These are phyloP conservation scores for Hylaea fasciaria DNA, from an alignment of 2,888 invertebrate genomes.

Conservation along the genomic window DNA sequence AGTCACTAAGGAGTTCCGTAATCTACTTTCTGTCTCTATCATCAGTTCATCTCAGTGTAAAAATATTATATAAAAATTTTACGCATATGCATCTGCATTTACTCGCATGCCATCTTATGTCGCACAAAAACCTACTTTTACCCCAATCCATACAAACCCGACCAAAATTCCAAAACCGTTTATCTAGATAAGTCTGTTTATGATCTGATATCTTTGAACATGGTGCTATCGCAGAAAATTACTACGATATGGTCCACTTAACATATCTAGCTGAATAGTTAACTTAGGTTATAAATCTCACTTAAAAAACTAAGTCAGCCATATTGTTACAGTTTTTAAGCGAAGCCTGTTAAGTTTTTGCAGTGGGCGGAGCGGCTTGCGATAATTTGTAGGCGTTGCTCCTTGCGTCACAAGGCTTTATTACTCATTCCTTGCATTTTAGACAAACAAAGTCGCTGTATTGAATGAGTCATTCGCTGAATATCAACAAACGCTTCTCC, in stretches of 20 bases:
- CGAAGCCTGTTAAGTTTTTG: slow-evolving; percentile 57
- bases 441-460: slow-evolving; percentile 28
- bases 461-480: slow-evolving; percentile 10
- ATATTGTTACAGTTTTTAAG: slow-evolving; percentile 53
- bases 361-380: slow-evolving; percentile 76
- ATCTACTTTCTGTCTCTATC: too few relatives aligned
- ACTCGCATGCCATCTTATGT: too few relatives aligned
- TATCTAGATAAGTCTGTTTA: too few relatives aligned
- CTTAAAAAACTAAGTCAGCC: slow-evolving; percentile 46
- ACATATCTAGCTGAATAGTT: background rate
- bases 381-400: slow-evolving; percentile 76
- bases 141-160: too few relatives aligned
- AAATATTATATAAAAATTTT: too few relatives aligned
- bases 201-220: too few relatives aligned
- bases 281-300: slow-evolving; percentile 21
- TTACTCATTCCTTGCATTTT: slow-evolving; percentile 65
- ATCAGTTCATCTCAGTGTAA: too few relatives aligned
- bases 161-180: too few relatives aligned
- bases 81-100: too few relatives aligned
- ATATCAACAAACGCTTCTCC: too few relatives aligned
- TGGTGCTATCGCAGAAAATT: background rate
- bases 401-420: slow-evolving; percentile 68
- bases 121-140: too few relatives aligned
- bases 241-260: slow-evolving; percentile 9
- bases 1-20: too few relatives aligned